Percentiles rank a stretch among this genome's conserved stretches.
Evolutionary conservation across 2,888 invertebrate species (phyloP).

Genomic region (Coleophora deauratella): DNA sequence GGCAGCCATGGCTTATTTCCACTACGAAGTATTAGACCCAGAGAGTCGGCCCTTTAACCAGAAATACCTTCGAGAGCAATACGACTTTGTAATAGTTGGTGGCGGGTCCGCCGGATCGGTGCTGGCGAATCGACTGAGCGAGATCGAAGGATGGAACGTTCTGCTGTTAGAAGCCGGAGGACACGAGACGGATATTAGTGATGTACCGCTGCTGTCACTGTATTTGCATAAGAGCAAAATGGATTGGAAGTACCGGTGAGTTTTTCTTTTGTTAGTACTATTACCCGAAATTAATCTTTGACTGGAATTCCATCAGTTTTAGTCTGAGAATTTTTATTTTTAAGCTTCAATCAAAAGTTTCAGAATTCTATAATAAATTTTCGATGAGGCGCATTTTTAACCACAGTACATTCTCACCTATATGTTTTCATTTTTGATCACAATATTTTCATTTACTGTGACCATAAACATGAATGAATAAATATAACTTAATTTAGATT

Average conservation of each 20-base stretch:
- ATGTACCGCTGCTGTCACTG: slow-evolving; percentile 88
- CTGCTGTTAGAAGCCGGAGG: slow-evolving; percentile 89
- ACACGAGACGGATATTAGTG: slow-evolving; percentile 89
- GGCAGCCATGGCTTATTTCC: slow-evolving; percentile 85
- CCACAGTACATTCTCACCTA: no score
- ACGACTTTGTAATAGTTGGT: slow-evolving; percentile 89
- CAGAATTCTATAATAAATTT: no score
- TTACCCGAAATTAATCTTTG: no score
- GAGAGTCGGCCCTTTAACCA: slow-evolving; percentile 85
- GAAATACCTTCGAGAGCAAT: slow-evolving; percentile 77
- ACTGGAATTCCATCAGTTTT: no score
- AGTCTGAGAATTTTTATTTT: no score
- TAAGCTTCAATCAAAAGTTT: no score
- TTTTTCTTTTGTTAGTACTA: no score
- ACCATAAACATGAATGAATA: no score
- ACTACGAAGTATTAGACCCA: slow-evolving; percentile 89
- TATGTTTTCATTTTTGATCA: no score
- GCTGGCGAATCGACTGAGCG: slow-evolving; percentile 85
- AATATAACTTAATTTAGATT: no score
- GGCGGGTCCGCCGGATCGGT: slow-evolving; percentile 91
- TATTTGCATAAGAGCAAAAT: slow-evolving; percentile 92
- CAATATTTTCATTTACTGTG: no score
- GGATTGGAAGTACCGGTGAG: slow-evolving; percentile 91
- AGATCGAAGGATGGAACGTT: slow-evolving; percentile 85
- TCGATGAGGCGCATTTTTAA: no score